Conservation (phyloP, 2,113 vertebrate genomes). For the Salvelinus sp. region DNA sequence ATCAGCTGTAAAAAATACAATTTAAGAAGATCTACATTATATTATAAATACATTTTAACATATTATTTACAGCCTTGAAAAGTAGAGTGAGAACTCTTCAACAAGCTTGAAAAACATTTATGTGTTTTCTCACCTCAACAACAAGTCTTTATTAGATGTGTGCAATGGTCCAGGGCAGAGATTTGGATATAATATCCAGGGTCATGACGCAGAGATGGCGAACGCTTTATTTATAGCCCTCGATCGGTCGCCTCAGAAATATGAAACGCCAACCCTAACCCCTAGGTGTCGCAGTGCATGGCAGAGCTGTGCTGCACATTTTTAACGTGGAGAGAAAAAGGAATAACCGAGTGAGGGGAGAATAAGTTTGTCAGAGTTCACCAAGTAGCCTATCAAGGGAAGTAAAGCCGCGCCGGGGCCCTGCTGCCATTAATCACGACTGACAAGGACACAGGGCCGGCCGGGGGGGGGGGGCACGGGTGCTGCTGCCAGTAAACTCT, state of each 20-base stretch:
- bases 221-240: slow-evolving; percentile 6
- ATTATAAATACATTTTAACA: too few relatives aligned
- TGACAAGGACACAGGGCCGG: slow-evolving; percentile 79
- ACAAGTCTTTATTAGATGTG: too few relatives aligned
- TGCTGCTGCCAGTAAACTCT: slow-evolving; percentile 72
- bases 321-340: slow-evolving; percentile 62
- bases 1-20: too few relatives aligned
- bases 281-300: slow-evolving; percentile 60
- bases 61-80: slow-evolving; percentile 11
- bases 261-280: slow-evolving; percentile 51
- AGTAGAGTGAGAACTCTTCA: slow-evolving; percentile 15
- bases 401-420: slow-evolving; percentile 72
- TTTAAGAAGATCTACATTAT: too few relatives aligned
- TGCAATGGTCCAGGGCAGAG: too few relatives aligned
- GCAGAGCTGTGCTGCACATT: slow-evolving; percentile 64
- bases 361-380: slow-evolving; percentile 83
- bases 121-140: too few relatives aligned
- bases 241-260: slow-evolving; percentile 56
- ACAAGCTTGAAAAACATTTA: too few relatives aligned
- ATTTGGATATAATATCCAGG: too few relatives aligned
- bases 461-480: slow-evolving; percentile 26
- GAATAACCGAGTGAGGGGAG: slow-evolving; percentile 74
- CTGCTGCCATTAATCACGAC: slow-evolving; percentile 81
- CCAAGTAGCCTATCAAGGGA: slow-evolving; percentile 80
- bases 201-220: too few relatives aligned